Evolutionary conservation across 2,113 vertebrate species (phyloP).

Genomic region (Takifugu bimaculatus): DNA sequence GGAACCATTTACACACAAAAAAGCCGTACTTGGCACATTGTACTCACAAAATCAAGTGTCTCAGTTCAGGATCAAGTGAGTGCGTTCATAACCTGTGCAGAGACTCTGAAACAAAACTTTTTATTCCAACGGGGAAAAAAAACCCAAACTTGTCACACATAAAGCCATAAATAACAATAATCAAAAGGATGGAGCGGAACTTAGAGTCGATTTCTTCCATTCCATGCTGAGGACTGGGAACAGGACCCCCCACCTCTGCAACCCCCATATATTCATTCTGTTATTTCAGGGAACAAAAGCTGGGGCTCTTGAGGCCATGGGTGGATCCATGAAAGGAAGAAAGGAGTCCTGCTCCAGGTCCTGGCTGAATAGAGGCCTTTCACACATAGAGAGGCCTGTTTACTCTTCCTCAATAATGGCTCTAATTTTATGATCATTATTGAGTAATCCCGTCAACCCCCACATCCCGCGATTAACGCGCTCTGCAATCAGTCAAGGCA

Average conservation of each 20-base stretch:
- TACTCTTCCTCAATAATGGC: constrained; percentile 78
- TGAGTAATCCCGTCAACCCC: constrained; percentile 71
- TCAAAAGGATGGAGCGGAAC: constrained; percentile 4
- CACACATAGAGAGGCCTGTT: constrained; percentile 76
- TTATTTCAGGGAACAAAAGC: constrained; percentile 74
- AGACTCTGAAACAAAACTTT: not conserved
- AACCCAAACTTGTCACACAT: not conserved
- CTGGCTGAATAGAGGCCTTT: constrained; percentile 74
- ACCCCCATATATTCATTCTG: constrained; percentile 62
- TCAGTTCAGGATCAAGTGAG: too few species aligned
- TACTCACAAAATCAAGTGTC: too few species aligned
- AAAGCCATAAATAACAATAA: not conserved
- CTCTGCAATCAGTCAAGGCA: constrained; percentile 48
- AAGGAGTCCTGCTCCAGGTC: constrained; percentile 71
- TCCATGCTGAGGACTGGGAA: constrained; percentile 25
- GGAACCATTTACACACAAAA: too few species aligned
- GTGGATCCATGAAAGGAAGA: constrained; percentile 73
- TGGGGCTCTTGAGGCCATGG: constrained; percentile 69
- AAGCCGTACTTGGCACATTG: too few species aligned
- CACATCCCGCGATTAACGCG: constrained; percentile 48
- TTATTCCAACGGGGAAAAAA: not conserved
- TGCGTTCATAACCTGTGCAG: too few species aligned
- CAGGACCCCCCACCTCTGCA: constrained; percentile 39
- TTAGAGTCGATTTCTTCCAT: constrained; percentile 27
- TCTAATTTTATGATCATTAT: constrained; percentile 81